A percentile compares a stretch with the other conserved stretches of the same genome.
Conservation (phyloP, 53 echinoderm and acorn worm genomes). For the Zoroaster sp. region DNA sequence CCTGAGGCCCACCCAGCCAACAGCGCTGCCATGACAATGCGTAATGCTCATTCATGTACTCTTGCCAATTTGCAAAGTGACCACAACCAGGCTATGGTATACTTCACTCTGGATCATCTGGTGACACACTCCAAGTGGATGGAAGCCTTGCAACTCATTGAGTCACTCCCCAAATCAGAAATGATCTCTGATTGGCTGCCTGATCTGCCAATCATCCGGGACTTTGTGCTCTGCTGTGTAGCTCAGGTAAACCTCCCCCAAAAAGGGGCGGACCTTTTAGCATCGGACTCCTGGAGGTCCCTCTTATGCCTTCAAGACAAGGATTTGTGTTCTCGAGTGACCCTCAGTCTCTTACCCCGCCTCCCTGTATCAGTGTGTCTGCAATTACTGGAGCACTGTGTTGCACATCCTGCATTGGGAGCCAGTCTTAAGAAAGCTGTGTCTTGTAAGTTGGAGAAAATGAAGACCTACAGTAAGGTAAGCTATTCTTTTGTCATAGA, state of each 20-base stretch:
- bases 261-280: conserved; percentile 28
- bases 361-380: conserved; percentile 75
- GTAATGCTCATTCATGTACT: conserved; percentile 58
- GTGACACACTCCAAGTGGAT: conserved; percentile 70
- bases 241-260: conserved; percentile 37
- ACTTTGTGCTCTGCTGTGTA: conserved; percentile 89
- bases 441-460: conserved; percentile 59
- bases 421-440: conserved; percentile 38
- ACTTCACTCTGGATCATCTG: conserved; percentile 68
- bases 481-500: not conserved
- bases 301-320: conserved; percentile 63
- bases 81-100: conserved; percentile 66
- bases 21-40: conserved; percentile 42
- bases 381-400: conserved; percentile 71
- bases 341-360: conserved; percentile 65
- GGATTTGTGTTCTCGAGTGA: conserved; percentile 64
- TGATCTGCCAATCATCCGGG: conserved; percentile 58
- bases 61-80: conserved; percentile 54
- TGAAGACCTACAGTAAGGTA: conserved; percentile 90
- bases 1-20: conserved; percentile 39
- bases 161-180: conserved; percentile 15
- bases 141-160: conserved; percentile 67
- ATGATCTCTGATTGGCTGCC: conserved; percentile 30
- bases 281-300: conserved; percentile 63
- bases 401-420: conserved; percentile 45